phyloP scores from a whole-genome alignment of 2,888 invertebrate species.

The Heteropelma amictum region DNA sequence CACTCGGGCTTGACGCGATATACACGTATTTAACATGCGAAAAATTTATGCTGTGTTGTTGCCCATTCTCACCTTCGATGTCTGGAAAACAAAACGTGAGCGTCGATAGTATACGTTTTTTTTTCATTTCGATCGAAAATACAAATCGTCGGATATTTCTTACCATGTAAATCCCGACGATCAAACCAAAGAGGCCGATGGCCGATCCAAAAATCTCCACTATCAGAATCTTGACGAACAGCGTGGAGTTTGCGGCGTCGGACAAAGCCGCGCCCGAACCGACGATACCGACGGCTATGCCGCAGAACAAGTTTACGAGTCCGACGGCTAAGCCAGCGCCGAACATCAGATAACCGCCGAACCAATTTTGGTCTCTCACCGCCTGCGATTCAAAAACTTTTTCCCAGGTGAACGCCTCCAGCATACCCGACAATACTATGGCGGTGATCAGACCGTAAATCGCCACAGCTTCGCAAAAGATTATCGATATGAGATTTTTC shows the following conservation, averaged over 20 bases:
- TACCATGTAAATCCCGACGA: constrained; percentile 97
- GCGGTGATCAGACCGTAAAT: constrained; percentile 99
- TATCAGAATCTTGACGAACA: constrained; percentile 99
- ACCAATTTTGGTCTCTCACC: constrained; percentile 83
- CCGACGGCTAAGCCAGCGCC: constrained; percentile 97
- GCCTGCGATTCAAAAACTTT: constrained; percentile 13
- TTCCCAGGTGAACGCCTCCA: constrained; percentile 79
- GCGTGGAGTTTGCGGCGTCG: constrained; percentile 96
- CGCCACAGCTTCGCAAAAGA: constrained; percentile 99
- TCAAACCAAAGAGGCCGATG: constrained; percentile 98
- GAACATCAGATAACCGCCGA: constrained; percentile 96
- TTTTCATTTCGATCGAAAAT: neutral
- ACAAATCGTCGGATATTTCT: constrained; percentile 54
- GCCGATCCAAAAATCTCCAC: constrained; percentile 99
- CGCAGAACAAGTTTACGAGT: constrained; percentile 96
- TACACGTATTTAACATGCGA: constrained; percentile 36
- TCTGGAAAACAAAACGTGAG: constrained; percentile 71
- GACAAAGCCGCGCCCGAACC: constrained; percentile 98
- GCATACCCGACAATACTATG: constrained; percentile 94
- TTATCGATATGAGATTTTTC: constrained; percentile 99
- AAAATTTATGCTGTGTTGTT: constrained; percentile 61
- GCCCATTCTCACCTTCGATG: constrained; percentile 89
- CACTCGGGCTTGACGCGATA: constrained; percentile 28
- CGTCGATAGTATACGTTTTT: neutral
- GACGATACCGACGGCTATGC: constrained; percentile 97